Conservation (phyloP, 2,888 invertebrate genomes). For the Epirrita christyi region DNA sequence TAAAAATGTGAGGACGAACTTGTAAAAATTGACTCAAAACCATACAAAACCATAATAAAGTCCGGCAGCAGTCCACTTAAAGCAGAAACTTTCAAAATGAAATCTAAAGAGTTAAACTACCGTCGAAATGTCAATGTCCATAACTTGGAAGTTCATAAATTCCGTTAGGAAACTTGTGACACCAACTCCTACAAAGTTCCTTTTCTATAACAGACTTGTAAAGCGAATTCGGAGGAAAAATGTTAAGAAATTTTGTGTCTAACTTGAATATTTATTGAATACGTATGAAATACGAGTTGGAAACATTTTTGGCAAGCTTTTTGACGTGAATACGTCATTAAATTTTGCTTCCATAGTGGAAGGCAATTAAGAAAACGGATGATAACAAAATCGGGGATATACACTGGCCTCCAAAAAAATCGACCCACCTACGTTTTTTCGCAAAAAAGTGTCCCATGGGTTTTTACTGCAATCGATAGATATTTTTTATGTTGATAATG, state of each 20-base stretch:
- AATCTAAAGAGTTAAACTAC: slow-evolving; percentile 52
- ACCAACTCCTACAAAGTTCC: slow-evolving; percentile 45
- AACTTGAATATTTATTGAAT: slow-evolving; percentile 39
- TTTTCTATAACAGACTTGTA: slow-evolving; percentile 21
- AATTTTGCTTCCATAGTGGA: too few relatives aligned
- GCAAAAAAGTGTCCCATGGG: too few relatives aligned
- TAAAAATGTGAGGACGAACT: slow-evolving; percentile 5
- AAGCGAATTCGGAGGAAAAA: slow-evolving; percentile 33
- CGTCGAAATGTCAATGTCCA: slow-evolving; percentile 57
- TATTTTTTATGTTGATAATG: too few relatives aligned
- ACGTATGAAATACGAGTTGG: slow-evolving; percentile 20
- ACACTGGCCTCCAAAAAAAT: too few relatives aligned
- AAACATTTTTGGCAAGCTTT: slow-evolving; percentile 5
- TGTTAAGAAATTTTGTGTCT: slow-evolving; percentile 28
- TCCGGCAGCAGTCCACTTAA: slow-evolving; percentile 35
- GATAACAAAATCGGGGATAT: too few relatives aligned
- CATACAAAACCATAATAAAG: slow-evolving; percentile 23
- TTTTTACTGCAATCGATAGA: too few relatives aligned
- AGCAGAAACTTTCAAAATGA: slow-evolving; percentile 47
- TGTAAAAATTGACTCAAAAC: slow-evolving; percentile 16
- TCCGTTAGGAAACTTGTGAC: slow-evolving; percentile 60
- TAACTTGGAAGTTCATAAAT: slow-evolving; percentile 48
- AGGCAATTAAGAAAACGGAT: too few relatives aligned
- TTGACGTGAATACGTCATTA: too few relatives aligned
- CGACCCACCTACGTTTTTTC: too few relatives aligned